Evolutionary conservation across 1,140 invertebrate genomes (phyloP), one percentile per base, ranked within the genome.

Genomic region (Nasonia giraulti): DNA sequence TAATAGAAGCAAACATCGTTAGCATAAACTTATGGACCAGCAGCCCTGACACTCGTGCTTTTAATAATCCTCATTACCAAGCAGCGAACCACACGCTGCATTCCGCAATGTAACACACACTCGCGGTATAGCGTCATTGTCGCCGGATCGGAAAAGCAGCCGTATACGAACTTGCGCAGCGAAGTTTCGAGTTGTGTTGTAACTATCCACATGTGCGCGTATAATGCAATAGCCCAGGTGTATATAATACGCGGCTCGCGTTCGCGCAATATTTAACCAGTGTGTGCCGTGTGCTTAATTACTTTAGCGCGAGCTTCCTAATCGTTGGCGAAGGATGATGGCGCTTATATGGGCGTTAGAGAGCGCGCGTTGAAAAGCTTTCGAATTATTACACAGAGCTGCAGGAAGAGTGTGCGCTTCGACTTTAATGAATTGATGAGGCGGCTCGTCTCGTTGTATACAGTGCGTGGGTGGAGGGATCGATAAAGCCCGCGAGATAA

Each of bases 231-330:
- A 71, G 31, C 31, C 14, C 27, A 33, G 11, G 2, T 6, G 0
- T 20, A 76, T 47, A 77, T 50, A 77, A n/a, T 37, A 77, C 20
- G 20, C 23, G 27, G 31, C 20, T 10, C 31, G n/a, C 40, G n/a
- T 11, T 47, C 5, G 23, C 31, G 33, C 37, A 83, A 83, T 83
- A 77, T 83, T 77, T 83, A 31, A 76, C 20, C 20, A 82, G 71
- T 27, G 33, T 27, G 50, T 6, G 27, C 50, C 44, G 44, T 20
- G 81, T 17, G 17, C 27, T 83, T 84, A 84, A 84, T 80, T 80
- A 66, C 77, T 80, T 84, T 84, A 80, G 69, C 77, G 68, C 10
- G n/a, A 17, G 17, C 27, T 31, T 80, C 44, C 77, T 80, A 80
- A 84, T 84, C 77, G 77, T 11, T 12, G 62, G 2, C 47, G 68